phyloP scores from a whole-genome alignment of 1,140 invertebrate genomes.

The Diorhabda carinulata region DNA sequence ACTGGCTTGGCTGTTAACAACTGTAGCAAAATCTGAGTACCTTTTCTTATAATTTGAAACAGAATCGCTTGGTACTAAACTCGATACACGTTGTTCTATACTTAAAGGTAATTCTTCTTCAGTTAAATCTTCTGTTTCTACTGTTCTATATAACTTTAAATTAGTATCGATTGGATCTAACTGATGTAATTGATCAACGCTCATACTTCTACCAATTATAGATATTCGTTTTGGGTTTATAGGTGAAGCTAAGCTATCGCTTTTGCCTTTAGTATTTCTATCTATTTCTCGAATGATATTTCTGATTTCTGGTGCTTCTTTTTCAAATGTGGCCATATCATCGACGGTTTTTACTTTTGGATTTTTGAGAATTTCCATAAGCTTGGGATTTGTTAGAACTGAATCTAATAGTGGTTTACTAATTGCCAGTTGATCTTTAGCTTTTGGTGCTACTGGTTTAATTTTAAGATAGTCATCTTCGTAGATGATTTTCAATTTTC shows the following conservation, averaged over 20 bases:
- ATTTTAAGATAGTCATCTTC: conserved; percentile 30
- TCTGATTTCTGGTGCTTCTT: conserved; percentile 8
- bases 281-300: conserved; percentile 3
- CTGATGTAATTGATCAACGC: conserved; percentile 23
- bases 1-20: conserved; percentile 4
- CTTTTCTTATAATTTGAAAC: conserved; percentile 26
- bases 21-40: conserved; percentile 20
- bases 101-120: not conserved
- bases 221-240: conserved; percentile 4
- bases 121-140: conserved; percentile 17
- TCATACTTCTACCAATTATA: conserved; percentile 15
- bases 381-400: conserved; percentile 37
- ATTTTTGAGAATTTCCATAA: conserved; percentile 34
- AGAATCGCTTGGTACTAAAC: conserved; percentile 27
- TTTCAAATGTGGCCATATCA: conserved; percentile 6
- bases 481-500: conserved; percentile 38
- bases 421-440: conserved; percentile 38
- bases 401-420: conserved; percentile 41
- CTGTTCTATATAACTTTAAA: conserved; percentile 15
- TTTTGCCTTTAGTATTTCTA: conserved; percentile 4
- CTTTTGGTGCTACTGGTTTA: conserved; percentile 36
- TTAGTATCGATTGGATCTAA: conserved; percentile 16
- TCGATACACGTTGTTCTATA: conserved; percentile 19
- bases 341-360: conserved; percentile 25
- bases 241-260: not conserved